Conservation (phyloP, 2,797 vertebrate genomes). For the Helicolenus hilgendorfi region DNA sequence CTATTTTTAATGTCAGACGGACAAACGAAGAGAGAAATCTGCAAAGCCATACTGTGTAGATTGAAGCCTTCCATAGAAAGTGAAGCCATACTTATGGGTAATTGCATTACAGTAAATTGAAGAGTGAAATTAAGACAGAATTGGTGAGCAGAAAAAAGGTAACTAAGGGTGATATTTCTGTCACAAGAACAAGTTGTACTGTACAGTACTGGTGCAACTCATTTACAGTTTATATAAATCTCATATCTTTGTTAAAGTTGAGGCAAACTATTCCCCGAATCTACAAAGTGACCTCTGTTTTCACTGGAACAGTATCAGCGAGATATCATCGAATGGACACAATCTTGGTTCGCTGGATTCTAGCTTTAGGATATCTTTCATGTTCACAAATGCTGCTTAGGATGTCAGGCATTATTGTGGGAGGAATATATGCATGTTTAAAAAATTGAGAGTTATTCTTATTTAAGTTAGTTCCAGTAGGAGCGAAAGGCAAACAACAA, state of each 20-base stretch:
- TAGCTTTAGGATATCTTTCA: constrained; percentile 21
- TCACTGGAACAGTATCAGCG: neutral
- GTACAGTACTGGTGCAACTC: neutral
- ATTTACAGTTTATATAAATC: neutral
- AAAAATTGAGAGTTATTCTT: constrained; percentile 14
- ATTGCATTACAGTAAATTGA: constrained; percentile 30
- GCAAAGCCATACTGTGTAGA: neutral
- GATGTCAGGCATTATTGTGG: constrained; percentile 32
- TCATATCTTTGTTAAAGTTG: neutral
- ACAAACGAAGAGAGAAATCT: constrained; percentile 2
- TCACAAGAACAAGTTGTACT: neutral
- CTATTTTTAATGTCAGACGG: neutral
- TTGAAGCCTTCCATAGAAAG: constrained; percentile 2
- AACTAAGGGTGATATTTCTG: neutral
- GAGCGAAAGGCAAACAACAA: constrained; percentile 54
- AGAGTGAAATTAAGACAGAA: constrained; percentile 24
- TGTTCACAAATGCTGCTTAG: constrained; percentile 15
- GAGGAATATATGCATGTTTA: constrained; percentile 37
- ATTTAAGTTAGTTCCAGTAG: constrained; percentile 31
- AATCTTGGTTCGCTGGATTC: constrained; percentile 4
- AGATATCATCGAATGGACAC: neutral
- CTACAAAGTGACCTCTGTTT: constrained; percentile 24
- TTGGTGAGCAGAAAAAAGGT: neutral
- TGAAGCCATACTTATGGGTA: neutral
- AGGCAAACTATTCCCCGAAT: neutral